Evolutionary conservation across 2,113 vertebrate species (phyloP).

Genomic region (Nesogale talazaci): DNA sequence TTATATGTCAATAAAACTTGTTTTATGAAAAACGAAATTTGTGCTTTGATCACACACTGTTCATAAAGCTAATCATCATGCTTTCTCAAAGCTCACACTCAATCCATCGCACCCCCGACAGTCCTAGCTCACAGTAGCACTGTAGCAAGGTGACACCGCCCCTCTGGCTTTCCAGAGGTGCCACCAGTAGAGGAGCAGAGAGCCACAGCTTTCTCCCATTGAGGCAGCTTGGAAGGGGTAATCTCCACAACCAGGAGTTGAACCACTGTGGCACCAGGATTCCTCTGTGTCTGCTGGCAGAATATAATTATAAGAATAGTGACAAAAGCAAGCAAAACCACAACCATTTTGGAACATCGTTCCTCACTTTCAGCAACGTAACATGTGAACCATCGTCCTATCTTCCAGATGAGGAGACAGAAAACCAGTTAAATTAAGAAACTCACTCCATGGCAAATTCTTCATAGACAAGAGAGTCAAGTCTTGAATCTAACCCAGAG

Average conservation of each 20-base stretch:
- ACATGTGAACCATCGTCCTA: too few relatives aligned
- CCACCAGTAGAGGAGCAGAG: not conserved
- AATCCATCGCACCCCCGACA: not conserved
- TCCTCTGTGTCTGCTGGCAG: not conserved
- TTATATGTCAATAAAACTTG: too few relatives aligned
- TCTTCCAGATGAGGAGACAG: not conserved
- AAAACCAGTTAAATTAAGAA: not conserved
- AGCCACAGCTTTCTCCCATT: not conserved
- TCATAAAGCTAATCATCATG: accelerated
- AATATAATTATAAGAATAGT: not conserved
- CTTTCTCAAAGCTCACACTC: not conserved
- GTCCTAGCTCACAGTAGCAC: not conserved
- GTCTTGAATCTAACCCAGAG: not conserved
- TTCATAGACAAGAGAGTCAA: too few relatives aligned
- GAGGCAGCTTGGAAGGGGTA: too few relatives aligned
- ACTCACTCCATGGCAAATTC: not conserved
- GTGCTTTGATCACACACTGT: accelerated
- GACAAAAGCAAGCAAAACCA: not conserved
- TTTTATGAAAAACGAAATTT: too few relatives aligned
- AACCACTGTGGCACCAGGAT: not conserved
- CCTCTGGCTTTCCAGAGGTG: not conserved
- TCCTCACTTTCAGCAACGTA: not conserved
- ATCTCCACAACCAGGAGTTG: not conserved
- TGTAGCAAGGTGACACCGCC: not conserved
- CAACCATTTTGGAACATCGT: not conserved